phyloP scores from a whole-genome alignment of 2,113 vertebrate genomes.

The Ochotona princeps region DNA sequence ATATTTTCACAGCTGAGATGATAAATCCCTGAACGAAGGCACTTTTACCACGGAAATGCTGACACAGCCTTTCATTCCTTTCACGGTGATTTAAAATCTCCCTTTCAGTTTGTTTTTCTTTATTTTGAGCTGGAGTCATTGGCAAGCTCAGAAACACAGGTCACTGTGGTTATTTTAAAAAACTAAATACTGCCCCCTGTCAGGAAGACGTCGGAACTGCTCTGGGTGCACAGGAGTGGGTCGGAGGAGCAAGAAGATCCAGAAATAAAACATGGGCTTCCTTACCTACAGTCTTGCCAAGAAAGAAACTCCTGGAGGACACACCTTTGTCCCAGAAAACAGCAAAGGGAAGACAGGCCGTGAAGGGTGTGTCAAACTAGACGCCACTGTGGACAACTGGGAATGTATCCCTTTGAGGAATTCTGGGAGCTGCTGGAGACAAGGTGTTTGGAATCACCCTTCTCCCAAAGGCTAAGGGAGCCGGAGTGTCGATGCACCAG shows the following conservation, averaged over 20 bases:
- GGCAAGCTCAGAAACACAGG: not conserved
- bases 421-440: not conserved
- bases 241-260: not conserved
- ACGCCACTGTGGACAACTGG: not conserved
- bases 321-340: not conserved
- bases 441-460: accelerated
- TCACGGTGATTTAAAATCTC: constrained; percentile 57
- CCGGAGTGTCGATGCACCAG: accelerated
- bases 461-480: accelerated
- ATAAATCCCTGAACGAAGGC: not conserved
- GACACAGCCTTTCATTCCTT: constrained; percentile 41
- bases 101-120: constrained; percentile 68
- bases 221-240: accelerated
- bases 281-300: not conserved
- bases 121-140: constrained; percentile 51
- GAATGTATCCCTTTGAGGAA: not conserved
- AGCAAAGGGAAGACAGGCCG: not conserved
- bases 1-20: constrained; percentile 53
- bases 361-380: not conserved
- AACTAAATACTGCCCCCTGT: constrained; percentile 86
- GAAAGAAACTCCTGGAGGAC: not conserved
- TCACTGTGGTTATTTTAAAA: not conserved
- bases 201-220: constrained; percentile 70
- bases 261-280: not conserved
- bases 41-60: constrained; percentile 65